Evolutionary conservation across 2,797 vertebrate genomes (phyloP).

Genomic region (Myotis findleyi): DNA sequence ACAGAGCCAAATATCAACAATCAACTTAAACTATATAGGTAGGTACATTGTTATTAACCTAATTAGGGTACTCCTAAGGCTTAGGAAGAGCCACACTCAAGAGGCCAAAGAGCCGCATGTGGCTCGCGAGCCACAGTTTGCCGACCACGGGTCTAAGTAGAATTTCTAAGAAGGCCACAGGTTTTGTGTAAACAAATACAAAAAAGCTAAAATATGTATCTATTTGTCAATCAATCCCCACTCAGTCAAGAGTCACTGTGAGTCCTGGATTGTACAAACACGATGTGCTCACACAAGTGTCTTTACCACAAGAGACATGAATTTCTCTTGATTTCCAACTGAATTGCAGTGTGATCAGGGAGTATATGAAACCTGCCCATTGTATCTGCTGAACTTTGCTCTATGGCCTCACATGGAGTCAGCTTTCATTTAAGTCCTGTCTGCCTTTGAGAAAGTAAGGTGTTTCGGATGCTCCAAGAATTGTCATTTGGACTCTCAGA

Average conservation of each 20-base stretch:
- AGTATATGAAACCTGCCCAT: not conserved
- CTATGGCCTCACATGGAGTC: not conserved
- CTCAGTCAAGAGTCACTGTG: not conserved
- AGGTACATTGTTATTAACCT: no score
- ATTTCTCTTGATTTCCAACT: not conserved
- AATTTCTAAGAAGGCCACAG: not conserved
- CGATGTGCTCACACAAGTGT: not conserved
- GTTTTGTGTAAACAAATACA: slow-evolving; percentile 10
- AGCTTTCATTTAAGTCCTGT: not conserved
- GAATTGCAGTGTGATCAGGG: not conserved
- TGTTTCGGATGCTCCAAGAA: not conserved
- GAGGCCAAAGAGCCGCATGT: no score
- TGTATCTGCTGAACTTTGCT: not conserved
- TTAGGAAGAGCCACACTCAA: no score
- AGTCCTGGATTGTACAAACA: not conserved
- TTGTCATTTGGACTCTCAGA: not conserved
- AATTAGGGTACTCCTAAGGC: no score
- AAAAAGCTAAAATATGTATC: not conserved
- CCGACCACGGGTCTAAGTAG: no score
- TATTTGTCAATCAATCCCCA: not conserved
- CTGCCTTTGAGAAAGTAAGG: not conserved
- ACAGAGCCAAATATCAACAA: no score
- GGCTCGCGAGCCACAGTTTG: no score
- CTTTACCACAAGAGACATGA: not conserved
- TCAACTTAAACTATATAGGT: no score